Conservation (phyloP, 2,113 vertebrate genomes). For the Sakesphorus luctuosus region DNA sequence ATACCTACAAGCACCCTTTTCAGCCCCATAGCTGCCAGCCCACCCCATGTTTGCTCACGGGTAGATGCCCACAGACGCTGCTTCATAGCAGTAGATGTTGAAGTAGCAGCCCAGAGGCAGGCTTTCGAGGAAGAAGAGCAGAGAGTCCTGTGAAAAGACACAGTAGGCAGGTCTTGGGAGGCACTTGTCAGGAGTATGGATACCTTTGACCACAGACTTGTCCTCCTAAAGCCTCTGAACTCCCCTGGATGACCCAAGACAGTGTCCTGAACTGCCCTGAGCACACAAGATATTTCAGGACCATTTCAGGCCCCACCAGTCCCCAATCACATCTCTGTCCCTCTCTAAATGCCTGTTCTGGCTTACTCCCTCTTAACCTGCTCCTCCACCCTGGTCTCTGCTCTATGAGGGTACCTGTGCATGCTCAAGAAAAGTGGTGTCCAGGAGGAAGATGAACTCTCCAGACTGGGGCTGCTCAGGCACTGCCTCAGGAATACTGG, state of each 20-base stretch:
- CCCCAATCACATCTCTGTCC: not conserved
- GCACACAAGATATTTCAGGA: not conserved
- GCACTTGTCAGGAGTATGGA: not conserved
- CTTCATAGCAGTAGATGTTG: constrained; percentile 18
- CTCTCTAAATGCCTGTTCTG: not conserved
- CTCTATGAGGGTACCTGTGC: not conserved
- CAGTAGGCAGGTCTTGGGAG: not conserved
- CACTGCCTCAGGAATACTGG: not conserved
- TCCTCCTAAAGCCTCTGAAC: not conserved
- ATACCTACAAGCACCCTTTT: not conserved
- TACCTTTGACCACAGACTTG: not conserved
- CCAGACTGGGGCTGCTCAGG: not conserved
- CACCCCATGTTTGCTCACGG: not conserved
- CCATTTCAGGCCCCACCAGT: not conserved
- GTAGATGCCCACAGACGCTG: not conserved
- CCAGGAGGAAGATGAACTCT: constrained; percentile 8
- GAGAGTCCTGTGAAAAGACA: not conserved
- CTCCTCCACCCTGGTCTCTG: not conserved
- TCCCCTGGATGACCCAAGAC: not conserved
- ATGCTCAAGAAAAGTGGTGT: not conserved
- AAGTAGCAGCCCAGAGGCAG: not conserved
- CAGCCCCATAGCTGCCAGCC: not conserved
- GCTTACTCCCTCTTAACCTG: not conserved
- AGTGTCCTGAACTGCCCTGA: not conserved
- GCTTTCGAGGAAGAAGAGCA: constrained; percentile 11